Base-by-base conservation (phyloP, 1,140 invertebrate species). In the Neodiprion fabricii region DNA sequence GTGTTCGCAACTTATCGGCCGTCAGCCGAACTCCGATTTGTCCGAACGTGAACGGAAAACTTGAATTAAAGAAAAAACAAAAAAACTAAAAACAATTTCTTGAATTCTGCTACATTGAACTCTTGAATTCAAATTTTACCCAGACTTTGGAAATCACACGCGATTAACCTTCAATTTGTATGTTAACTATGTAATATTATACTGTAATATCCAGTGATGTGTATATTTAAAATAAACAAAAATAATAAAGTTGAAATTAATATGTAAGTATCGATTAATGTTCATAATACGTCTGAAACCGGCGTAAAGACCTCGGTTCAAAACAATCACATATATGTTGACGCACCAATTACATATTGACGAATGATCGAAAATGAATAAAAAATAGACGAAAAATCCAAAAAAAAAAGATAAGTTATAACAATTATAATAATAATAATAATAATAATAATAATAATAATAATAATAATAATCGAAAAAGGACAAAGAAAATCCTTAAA, bases 401-500 rank as follows among this genome's bases (percentile, higher is more conserved):
- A 68, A 68, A 23, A 69, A 23, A 23, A 21, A 69, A 65, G 1
- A 65, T 14, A 14, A 65, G 17, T 17, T 14, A 65, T 65, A 0
- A 65, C 7, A 65, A 65, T 65, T 3, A 65, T 65, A 65, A 65
- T 14, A 65, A 65, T 65, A 65, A 65, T 14, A 7, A 14, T 65
- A 48, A 40, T 40, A 5, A 40, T 40, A 40, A 40, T 40, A 40
- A 40, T 5, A 40, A 40, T 5, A 40, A 40, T 40, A 40, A 40
- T 40, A 28, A 68, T 8, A 50, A 23, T 17, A 14, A 50, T n/a
- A 50, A 53, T 11, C 70, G 67, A 71, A 67, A 47, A 48, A 71
- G 65, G 1, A 21, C 7, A 65, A 67, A 75, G 70, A 71, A 47
- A 72, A 70, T n/a, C 21, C 67, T 47, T 75, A 75, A 40, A 40